These are phyloP conservation scores for Procambarus virginalis DNA, from an alignment of 1,140 invertebrate species.

Conservation along the genomic window DNA sequence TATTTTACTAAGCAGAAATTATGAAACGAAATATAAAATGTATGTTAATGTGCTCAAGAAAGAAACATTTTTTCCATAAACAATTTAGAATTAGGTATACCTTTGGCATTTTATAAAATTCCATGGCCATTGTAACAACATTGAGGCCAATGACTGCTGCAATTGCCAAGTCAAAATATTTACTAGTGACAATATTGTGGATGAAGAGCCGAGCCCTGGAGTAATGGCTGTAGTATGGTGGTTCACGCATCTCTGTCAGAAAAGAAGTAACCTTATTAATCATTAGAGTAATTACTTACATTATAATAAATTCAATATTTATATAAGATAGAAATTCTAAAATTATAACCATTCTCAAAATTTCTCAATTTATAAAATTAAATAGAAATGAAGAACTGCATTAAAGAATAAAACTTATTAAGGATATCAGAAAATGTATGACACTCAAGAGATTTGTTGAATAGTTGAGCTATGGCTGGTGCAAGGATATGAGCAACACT, in stretches of 20 bases:
- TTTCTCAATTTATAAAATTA: too few species aligned
- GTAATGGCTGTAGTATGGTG: constrained; percentile 96
- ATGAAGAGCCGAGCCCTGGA: constrained; percentile 91
- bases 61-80: not conserved
- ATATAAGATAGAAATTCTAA: too few species aligned
- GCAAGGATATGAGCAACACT: too few species aligned
- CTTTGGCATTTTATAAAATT: constrained; percentile 98
- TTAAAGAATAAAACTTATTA: too few species aligned
- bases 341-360: too few species aligned
- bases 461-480: too few species aligned
- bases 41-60: not conserved
- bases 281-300: not conserved
- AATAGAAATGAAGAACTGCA: too few species aligned
- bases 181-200: constrained; percentile 97
- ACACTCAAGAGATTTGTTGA: too few species aligned
- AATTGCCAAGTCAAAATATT: constrained; percentile 99
- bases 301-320: too few species aligned
- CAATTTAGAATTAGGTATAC: constrained; percentile 73
- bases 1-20: not conserved
- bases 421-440: too few species aligned
- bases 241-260: constrained; percentile 91
- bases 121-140: constrained; percentile 99
- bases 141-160: constrained; percentile 99
- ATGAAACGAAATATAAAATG: not conserved
- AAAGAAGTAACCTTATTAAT: constrained; percentile 41